phyloP scores from a whole-genome alignment of 2,113 vertebrate genomes.

The Falcunculus frontatus region DNA sequence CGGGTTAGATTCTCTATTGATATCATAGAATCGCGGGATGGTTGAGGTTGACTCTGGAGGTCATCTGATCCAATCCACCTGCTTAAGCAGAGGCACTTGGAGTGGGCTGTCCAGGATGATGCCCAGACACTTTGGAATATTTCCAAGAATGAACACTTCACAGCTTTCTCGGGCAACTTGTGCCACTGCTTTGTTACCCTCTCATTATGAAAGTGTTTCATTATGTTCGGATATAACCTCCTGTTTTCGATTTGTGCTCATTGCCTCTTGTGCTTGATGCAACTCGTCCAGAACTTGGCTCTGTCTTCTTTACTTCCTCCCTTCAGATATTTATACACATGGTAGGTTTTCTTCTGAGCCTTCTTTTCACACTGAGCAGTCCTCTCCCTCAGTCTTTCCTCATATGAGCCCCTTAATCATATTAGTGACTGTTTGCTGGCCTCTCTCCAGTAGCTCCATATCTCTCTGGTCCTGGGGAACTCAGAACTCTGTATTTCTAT shows the following conservation, averaged over 20 bases:
- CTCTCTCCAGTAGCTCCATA: not conserved
- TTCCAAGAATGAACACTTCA: not conserved
- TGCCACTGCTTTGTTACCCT: not conserved
- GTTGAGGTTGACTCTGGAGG: not conserved
- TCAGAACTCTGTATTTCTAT: not conserved
- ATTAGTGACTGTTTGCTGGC: not conserved
- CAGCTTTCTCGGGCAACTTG: not conserved
- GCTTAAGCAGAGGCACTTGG: not conserved
- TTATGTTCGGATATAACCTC: not conserved
- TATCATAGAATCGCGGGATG: not conserved
- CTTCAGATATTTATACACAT: not conserved
- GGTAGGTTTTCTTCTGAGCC: not conserved
- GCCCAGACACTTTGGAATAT: not conserved
- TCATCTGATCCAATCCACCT: not conserved
- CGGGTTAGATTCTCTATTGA: not conserved
- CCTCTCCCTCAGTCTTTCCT: not conserved
- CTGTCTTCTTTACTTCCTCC: not conserved
- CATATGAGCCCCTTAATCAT: not conserved
- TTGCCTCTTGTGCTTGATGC: not conserved
- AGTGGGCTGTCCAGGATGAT: not conserved
- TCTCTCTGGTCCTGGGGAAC: not conserved
- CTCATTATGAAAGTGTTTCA: not conserved
- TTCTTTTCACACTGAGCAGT: not conserved
- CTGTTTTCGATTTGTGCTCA: not conserved
- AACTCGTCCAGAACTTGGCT: not conserved